Conservation (phyloP, 2,113 vertebrate genomes). For the Phylloscopus trochiloides region DNA sequence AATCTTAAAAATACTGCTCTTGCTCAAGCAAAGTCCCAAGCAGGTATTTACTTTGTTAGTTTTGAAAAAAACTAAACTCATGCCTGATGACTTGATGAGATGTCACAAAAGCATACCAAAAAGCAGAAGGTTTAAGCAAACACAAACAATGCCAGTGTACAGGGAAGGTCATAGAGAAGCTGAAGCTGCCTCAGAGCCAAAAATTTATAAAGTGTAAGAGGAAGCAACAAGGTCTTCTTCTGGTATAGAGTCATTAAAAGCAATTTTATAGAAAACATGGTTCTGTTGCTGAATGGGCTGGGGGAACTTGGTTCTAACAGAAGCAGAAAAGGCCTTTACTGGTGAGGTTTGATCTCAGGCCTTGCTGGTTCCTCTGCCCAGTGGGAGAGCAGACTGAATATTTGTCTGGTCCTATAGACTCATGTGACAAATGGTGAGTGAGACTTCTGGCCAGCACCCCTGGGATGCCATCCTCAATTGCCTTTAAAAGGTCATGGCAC, state of each 20-base stretch:
- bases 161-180: background rate
- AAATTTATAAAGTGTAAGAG: background rate
- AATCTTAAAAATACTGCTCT: background rate
- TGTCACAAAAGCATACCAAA: background rate
- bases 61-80: background rate
- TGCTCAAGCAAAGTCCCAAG: background rate
- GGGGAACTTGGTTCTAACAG: background rate
- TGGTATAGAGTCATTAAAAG: background rate
- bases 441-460: background rate
- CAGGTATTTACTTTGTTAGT: background rate
- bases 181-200: background rate
- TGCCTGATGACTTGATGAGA: background rate
- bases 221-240: background rate
- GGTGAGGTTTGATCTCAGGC: background rate
- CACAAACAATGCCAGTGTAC: background rate
- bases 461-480: background rate
- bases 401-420: background rate
- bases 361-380: background rate
- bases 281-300: background rate
- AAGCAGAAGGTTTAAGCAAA: background rate
- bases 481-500: background rate
- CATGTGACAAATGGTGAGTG: background rate
- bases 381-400: background rate
- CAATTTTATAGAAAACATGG: background rate
- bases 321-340: background rate